These are phyloP conservation scores for Catharus bicknelli DNA, from an alignment of 2,113 vertebrate genomes.

Conservation along the genomic window DNA sequence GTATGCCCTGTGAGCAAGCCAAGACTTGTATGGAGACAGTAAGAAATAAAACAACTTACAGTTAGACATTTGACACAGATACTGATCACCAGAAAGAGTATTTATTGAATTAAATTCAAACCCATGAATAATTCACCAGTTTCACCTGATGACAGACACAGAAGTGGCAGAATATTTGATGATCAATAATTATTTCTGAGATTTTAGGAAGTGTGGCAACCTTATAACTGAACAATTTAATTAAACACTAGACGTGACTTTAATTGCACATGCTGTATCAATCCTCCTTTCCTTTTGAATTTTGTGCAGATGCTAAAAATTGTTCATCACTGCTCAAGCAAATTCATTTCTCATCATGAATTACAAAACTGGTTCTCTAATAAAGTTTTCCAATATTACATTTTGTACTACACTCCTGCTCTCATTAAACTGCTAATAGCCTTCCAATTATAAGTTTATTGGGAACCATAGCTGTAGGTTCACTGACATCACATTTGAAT, in stretches of 20 bases:
- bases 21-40: not conserved
- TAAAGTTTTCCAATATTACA: not conserved
- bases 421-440: constrained; percentile 19
- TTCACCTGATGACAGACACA: constrained; percentile 36
- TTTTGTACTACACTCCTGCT: not conserved
- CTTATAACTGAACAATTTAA: constrained; percentile 53
- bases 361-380: not conserved
- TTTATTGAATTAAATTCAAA: constrained; percentile 29
- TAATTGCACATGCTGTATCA: constrained; percentile 38
- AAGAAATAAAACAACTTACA: constrained; percentile 10
- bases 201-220: constrained; percentile 15
- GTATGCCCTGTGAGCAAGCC: not conserved
- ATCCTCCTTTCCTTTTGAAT: not conserved
- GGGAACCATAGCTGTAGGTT: not conserved
- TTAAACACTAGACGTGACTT: constrained; percentile 49
- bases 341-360: constrained; percentile 27
- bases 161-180: constrained; percentile 38
- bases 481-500: not conserved
- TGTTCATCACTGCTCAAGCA: not conserved
- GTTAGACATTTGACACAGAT: constrained; percentile 26
- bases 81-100: constrained; percentile 17
- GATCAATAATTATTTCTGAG: constrained; percentile 63
- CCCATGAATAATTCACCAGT: constrained; percentile 52
- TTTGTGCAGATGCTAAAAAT: constrained; percentile 31
- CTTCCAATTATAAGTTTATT: constrained; percentile 10